Percentiles rank a stretch among this genome's conserved stretches.
Conservation (phyloP, 2,888 invertebrate genomes). For the Panorpa germanica region DNA sequence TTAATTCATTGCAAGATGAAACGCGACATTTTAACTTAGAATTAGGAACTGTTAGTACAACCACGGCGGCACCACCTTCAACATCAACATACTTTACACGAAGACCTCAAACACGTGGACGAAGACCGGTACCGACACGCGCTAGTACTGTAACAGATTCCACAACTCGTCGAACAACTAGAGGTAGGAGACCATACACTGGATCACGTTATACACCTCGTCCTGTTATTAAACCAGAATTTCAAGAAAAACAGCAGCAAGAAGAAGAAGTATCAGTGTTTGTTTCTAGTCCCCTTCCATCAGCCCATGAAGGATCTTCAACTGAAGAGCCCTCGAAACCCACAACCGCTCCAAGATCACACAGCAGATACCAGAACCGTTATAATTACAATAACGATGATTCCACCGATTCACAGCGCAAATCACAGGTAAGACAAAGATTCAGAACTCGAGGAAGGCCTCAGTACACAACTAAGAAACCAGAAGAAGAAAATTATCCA, state of each 20-base stretch:
- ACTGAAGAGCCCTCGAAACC: constrained; percentile 11
- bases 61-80: constrained; percentile 24
- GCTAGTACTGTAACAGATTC: constrained; percentile 15
- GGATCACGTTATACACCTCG: constrained; percentile 14
- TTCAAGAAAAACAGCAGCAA: constrained; percentile 11
- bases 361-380: constrained; percentile 22
- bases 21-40: constrained; percentile 13
- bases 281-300: constrained; percentile 15
- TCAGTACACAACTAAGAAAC: constrained; percentile 11
- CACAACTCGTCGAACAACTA: constrained; percentile 19
- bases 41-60: constrained; percentile 16
- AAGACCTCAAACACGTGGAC: constrained; percentile 29
- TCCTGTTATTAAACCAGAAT: constrained; percentile 14
- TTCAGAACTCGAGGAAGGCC: constrained; percentile 15
- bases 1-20: constrained; percentile 37
- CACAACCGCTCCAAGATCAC: constrained; percentile 18
- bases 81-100: constrained; percentile 26
- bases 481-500: constrained; percentile 17
- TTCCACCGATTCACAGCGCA: constrained; percentile 15
- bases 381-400: constrained; percentile 20
- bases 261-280: constrained; percentile 5
- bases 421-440: constrained; percentile 22
- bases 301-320: no score
- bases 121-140: constrained; percentile 23
- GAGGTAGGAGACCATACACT: constrained; percentile 24